These are phyloP conservation scores for Halcyon chelicuti DNA, from an alignment of 2,797 vertebrate species.

Conservation along the genomic window DNA sequence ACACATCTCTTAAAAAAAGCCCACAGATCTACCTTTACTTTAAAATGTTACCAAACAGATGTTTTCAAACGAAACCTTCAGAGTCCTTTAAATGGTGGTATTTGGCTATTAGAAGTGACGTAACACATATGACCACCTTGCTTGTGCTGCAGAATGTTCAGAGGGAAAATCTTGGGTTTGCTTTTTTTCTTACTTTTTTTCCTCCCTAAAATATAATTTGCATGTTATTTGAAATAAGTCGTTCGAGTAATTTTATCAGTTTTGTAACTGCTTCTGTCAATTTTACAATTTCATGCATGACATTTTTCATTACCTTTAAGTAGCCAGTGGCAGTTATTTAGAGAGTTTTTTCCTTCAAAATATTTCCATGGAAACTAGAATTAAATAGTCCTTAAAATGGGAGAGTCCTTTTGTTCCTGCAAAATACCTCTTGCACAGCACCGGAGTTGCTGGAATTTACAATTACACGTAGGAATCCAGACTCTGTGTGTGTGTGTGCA, in stretches of 20 bases:
- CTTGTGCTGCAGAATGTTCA: background rate
- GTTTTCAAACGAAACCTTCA: background rate
- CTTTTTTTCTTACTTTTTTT: background rate
- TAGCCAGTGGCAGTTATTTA: conserved; percentile 42
- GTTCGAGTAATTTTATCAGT: background rate
- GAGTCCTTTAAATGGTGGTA: background rate
- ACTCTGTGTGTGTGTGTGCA: accelerated
- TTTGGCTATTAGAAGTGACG: background rate
- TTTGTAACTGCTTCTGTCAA: background rate
- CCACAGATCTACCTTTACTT: background rate
- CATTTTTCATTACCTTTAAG: conserved; percentile 51
- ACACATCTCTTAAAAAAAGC: background rate
- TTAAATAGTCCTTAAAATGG: conserved; percentile 3
- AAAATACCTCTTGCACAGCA: background rate
- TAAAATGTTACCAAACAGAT: background rate
- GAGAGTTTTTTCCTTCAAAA: conserved; percentile 13
- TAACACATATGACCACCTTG: background rate
- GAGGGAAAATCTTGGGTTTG: background rate
- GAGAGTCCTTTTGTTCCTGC: background rate
- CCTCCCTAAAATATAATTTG: background rate
- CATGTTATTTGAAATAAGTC: background rate
- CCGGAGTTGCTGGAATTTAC: background rate
- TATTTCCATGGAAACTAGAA: conserved; percentile 50
- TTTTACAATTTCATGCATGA: conserved; percentile 45
- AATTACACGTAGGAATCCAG: background rate